Conservation (phyloP, 2,888 invertebrate genomes). For the Plebejus melissa region DNA sequence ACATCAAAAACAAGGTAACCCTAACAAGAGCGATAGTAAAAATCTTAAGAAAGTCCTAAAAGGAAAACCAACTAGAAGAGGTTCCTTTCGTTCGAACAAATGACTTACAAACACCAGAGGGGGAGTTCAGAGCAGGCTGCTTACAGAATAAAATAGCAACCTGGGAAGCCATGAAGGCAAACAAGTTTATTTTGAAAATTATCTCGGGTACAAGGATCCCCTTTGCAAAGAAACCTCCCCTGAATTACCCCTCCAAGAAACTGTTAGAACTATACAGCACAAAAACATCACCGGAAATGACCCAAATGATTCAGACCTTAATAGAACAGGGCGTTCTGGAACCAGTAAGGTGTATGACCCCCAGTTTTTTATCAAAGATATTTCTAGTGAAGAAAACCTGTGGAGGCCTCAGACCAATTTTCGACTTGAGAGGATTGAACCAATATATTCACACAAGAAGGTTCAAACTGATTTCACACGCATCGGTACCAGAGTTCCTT, state of each 20-base stretch:
- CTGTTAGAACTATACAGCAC: no score
- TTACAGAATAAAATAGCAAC: no score
- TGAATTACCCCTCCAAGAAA: no score
- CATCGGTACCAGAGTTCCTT: background rate
- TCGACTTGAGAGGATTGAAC: no score
- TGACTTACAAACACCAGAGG: background rate
- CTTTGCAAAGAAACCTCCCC: no score
- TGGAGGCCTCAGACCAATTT: background rate
- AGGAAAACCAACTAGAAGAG: background rate
- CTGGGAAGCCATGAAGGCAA: no score
- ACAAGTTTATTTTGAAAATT: no score
- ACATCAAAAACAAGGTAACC: background rate
- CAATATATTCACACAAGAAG: background rate
- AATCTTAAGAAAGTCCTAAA: background rate
- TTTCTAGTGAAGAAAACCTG: background rate
- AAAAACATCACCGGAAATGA: no score
- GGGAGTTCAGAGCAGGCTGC: background rate
- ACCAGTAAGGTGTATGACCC: no score
- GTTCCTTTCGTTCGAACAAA: background rate
- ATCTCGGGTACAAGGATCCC: background rate
- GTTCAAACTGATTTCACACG: background rate
- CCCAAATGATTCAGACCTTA: no score
- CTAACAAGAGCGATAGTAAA: background rate
- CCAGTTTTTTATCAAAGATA: background rate
- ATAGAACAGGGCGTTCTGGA: no score